Evolutionary conservation across 2,113 vertebrate genomes (phyloP), one percentile per base, ranked within the genome.

Genomic region (Sebastes schlegelii): DNA sequence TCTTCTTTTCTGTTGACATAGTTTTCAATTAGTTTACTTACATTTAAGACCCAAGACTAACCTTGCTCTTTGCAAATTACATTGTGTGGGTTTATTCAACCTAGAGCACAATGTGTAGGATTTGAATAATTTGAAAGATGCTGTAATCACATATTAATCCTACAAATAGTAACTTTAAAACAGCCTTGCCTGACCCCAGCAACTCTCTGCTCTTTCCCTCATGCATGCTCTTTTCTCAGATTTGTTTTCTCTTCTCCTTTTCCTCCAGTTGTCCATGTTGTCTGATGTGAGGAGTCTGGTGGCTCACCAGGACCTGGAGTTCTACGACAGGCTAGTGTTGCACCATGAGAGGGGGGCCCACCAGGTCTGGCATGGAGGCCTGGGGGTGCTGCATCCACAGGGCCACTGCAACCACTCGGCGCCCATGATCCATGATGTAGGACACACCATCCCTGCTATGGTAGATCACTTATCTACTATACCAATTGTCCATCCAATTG

Each of bases 251-350:
- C 4, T 9, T 45, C 6, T 67, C 16, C 6, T 34, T 51, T 34
- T 10, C 17, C 48, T 68, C 13, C 80, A 99, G 98, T 95, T 99
- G 93, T 97, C 97, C 0, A 95, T 99, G 89, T 92, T 99, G 65
- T 96, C 97, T 0, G 98, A 99, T 83, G 95, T 99, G 84, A 93
- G 97, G 81, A 90, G 95, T 0, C 92, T 96, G 75, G 95, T 99
- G 81, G 94, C 91, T 45, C 95, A 95, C 0, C 97, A 98, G 85
- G 98, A 99, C 89, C 94, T 98, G 54, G 97, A 97, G 73, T 76
- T 95, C 40, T 99, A 97, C 0, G 98, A 99, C 83, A 94, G 95
- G 83, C 94, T 99, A 94, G 97, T 99, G 74, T 88, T 98, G 83
- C 95, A 96, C 91, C 95, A 92, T 9, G 97, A 98, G 92, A 97